phyloP scores from a whole-genome alignment of 2,888 invertebrate species.

The Agrypnus murinus region DNA sequence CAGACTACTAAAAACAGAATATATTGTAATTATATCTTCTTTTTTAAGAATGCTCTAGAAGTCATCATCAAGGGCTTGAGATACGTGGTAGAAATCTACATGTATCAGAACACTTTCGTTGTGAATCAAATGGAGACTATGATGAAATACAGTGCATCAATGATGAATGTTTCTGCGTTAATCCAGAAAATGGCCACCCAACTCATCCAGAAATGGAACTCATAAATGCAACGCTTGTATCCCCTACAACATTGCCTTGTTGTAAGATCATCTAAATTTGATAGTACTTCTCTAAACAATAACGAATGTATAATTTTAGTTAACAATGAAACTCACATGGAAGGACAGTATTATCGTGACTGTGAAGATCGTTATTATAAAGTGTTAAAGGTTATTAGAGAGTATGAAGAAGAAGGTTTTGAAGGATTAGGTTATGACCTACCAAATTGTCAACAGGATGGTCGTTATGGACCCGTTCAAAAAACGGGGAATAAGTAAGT shows the following conservation, averaged over 20 bases:
- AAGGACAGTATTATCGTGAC: conserved; percentile 67
- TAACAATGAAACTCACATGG: conserved; percentile 66
- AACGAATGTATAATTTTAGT: conserved; percentile 64
- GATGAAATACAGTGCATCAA: conserved; percentile 79
- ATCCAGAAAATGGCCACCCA: conserved; percentile 73
- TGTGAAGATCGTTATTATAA: conserved; percentile 69
- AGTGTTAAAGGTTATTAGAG: conserved; percentile 63
- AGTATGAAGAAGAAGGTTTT: conserved; percentile 63
- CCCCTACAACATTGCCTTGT: conserved; percentile 65
- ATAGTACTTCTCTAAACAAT: background rate
- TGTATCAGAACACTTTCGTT: conserved; percentile 72
- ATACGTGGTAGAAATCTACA: conserved; percentile 69
- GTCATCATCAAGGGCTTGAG: conserved; percentile 71
- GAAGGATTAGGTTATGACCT: conserved; percentile 65
- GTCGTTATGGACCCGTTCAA: conserved; percentile 71
- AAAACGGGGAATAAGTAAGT: conserved; percentile 65
- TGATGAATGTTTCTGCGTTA: conserved; percentile 76
- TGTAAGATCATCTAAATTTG: conserved; percentile 65
- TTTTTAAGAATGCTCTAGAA: conserved; percentile 76
- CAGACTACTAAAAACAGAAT: too few relatives aligned
- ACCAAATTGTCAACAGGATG: conserved; percentile 73
- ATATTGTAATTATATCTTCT: conserved; percentile 21
- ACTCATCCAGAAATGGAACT: conserved; percentile 59
- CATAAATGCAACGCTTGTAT: conserved; percentile 65
- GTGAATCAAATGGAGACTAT: conserved; percentile 79